Evolutionary conservation across 1,140 invertebrate species (phyloP).

Genomic region (Odontomachus brunneus): DNA sequence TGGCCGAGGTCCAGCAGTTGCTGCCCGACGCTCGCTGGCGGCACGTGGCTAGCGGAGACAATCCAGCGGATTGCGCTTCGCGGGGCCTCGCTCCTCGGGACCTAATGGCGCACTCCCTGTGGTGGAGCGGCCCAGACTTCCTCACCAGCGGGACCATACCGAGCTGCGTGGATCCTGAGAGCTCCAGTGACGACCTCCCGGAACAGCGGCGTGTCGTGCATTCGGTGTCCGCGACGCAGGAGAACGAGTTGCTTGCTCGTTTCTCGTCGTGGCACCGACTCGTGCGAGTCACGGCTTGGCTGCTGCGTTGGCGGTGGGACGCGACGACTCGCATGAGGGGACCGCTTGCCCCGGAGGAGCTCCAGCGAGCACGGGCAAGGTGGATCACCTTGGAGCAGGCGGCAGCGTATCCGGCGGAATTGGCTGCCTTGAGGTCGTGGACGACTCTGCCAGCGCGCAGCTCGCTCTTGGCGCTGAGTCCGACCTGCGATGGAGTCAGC

Average conservation of each 20-base stretch:
- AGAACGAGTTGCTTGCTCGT: too few species aligned
- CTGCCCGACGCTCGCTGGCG: not conserved
- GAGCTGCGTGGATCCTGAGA: not conserved
- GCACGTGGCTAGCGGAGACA: not conserved
- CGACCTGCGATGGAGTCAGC: not conserved
- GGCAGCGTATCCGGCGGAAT: too few species aligned
- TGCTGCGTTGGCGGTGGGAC: too few species aligned
- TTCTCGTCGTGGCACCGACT: too few species aligned
- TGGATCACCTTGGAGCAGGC: too few species aligned
- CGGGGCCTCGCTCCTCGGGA: constrained; percentile 57
- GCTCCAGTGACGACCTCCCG: not conserved
- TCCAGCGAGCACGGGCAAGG: too few species aligned
- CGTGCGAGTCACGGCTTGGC: too few species aligned
- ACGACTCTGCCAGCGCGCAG: not conserved
- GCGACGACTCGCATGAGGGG: too few species aligned
- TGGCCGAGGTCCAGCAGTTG: not conserved
- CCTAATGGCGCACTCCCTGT: constrained; percentile 19
- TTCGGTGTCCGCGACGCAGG: too few species aligned
- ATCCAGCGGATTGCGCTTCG: constrained; percentile 17
- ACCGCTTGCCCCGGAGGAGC: too few species aligned
- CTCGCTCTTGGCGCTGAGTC: not conserved
- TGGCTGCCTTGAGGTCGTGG: too few species aligned
- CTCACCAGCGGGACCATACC: not conserved
- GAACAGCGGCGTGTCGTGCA: too few species aligned
- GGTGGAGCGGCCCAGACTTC: constrained; percentile 65